Evolutionary conservation across 2,888 invertebrate species (phyloP).

Genomic region (Hirtodrosophila confusa): DNA sequence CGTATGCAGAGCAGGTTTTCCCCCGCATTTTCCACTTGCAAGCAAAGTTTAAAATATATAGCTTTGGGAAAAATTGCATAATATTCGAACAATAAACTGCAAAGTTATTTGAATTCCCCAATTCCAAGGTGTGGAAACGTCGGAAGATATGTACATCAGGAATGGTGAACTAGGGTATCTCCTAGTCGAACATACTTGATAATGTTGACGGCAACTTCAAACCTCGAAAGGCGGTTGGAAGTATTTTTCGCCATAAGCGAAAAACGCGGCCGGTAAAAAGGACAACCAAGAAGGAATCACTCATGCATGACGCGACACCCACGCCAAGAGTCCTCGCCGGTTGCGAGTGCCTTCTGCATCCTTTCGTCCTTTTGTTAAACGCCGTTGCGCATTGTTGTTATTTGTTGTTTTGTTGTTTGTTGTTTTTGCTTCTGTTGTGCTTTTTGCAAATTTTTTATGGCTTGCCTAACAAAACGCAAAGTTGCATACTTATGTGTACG

Average conservation of each 20-base stretch:
- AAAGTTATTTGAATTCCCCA: too few relatives aligned
- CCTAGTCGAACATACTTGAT: not conserved
- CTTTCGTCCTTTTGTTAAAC: conserved; percentile 47
- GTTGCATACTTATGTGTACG: conserved; percentile 22
- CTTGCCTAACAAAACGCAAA: conserved; percentile 78
- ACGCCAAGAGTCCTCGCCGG: conserved; percentile 4
- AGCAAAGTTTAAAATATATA: too few relatives aligned
- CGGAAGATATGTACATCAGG: too few relatives aligned
- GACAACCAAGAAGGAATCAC: conserved; percentile 56
- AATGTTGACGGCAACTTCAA: conserved; percentile 43
- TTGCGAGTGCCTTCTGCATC: conserved; percentile 11
- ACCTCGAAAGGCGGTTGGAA: conserved; percentile 42
- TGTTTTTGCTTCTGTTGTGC: conserved; percentile 45
- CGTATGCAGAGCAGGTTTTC: too few relatives aligned
- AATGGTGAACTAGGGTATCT: too few relatives aligned
- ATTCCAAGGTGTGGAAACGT: too few relatives aligned
- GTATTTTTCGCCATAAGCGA: conserved; percentile 13
- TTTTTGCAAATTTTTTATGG: conserved; percentile 74
- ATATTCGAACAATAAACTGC: too few relatives aligned
- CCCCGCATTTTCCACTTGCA: too few relatives aligned
- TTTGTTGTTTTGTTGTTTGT: conserved; percentile 18
- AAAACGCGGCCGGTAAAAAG: conserved; percentile 21
- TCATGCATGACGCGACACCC: conserved; percentile 70
- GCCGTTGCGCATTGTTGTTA: conserved; percentile 23
- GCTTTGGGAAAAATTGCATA: too few relatives aligned